A percentile compares a stretch with the other conserved stretches of the same genome.
phyloP scores from a whole-genome alignment of 2,888 invertebrate species.

The Tetranychus truncatus region DNA sequence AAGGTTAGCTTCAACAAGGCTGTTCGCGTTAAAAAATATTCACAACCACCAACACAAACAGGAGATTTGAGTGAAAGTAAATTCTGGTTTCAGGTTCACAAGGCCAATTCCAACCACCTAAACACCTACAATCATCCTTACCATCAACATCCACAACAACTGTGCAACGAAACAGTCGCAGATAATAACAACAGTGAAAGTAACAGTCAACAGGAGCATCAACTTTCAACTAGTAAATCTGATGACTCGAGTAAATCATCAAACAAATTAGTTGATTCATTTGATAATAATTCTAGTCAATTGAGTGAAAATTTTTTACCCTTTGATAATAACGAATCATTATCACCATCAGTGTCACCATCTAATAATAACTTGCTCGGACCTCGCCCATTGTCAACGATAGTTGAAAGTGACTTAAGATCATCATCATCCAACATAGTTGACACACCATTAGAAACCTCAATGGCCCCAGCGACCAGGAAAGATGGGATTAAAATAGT shows the following conservation, averaged over 20 bases:
- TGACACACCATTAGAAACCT: background rate
- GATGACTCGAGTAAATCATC: background rate
- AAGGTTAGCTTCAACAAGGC: constrained; percentile 26
- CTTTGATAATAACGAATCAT: too few relatives aligned
- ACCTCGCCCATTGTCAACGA: background rate
- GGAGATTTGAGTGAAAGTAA: background rate
- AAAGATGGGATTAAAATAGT: background rate
- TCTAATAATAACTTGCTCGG: too few relatives aligned
- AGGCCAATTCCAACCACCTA: background rate
- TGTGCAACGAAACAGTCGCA: background rate
- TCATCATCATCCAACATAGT: background rate
- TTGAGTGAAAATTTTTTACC: background rate
- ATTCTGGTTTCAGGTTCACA: constrained; percentile 7
- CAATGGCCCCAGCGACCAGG: background rate
- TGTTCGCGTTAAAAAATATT: constrained; percentile 25
- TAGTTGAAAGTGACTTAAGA: background rate
- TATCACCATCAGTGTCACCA: too few relatives aligned
- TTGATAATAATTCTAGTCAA: background rate
- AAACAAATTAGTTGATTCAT: background rate
- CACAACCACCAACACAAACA: constrained; percentile 11
- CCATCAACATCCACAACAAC: background rate
- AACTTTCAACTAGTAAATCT: background rate
- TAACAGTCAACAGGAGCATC: background rate
- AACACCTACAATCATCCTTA: background rate
- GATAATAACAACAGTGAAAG: too few relatives aligned